Base-by-base conservation (phyloP, 1,140 invertebrate species). In the Pseudomyrmex concolor region DNA sequence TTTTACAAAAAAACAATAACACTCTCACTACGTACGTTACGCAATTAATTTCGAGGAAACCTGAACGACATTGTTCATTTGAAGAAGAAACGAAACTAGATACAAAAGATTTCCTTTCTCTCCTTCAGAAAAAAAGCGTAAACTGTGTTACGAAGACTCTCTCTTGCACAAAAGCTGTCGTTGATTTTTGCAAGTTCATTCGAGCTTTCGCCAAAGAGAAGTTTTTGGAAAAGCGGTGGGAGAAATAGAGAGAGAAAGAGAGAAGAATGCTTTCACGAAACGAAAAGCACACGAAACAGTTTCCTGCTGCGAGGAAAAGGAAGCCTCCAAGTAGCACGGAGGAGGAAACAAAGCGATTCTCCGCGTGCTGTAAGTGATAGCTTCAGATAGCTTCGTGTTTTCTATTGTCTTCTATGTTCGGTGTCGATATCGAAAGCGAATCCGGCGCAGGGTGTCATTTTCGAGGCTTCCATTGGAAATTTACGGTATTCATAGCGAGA, bases 371-470 rank as follows among this genome's bases (percentile, higher is more conserved):
- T 17, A 66, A 66, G 43, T 66, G 64, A 66, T 66, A 66, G 34
- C 64, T 66, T 17, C 43, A 66, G 34, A 64, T n/a, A 66, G 64
- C 43, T 66, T 50, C 45, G n/a, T 34, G 60, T 4, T 51, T 74
- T 66, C 60, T 43, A 77, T 54, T 77, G 25, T 76, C 63, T 54
- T 67, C 12, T 22, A 10, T 67, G 12, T 17, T 51, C 19, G 25
- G 50, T 54, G n/a, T 54, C 48, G 50, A 76, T 76, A 76, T 12
- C 62, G 25, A 54, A 63, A 74, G 72, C 10, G 48, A 77, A 77
- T 55, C 48, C 62, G 17, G 9, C 48, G 22, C 43, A 59, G 43
- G 1, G 17, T 50, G 22, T 43, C 62, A 77, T 77, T 77, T 77
- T 77, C 62, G 51, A 77, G 45, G 48, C 48, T 77, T 55, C 48